Base-by-base conservation (phyloP, 2,113 vertebrate genomes). In the Corydoras sp. region DNA sequence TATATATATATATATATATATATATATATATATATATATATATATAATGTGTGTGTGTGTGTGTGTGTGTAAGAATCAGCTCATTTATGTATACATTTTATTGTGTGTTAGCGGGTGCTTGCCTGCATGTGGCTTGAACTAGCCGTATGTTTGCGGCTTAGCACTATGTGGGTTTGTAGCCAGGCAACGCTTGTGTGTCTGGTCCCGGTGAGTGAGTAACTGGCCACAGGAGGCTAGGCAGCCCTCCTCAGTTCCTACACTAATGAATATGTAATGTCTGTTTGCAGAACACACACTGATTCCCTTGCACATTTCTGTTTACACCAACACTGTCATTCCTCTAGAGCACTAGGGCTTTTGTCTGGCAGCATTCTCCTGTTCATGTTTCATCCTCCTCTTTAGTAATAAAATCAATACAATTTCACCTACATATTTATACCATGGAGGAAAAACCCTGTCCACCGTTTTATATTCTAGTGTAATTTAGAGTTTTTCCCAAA, bases 211-310 rank as follows among this genome's bases (percentile, higher is more conserved):
- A 81, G 82, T 61, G 62, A 77, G 72, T 82, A 79, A 72, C 79
- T 81, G 81, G 77, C 80, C 75, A 77, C 78, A 80, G 81, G 82
- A 83, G 79, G 79, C 80, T 76, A 85, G 80, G 81, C 67, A 71
- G 75, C 81, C 75, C 80, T 84, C 83, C 82, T 77, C 80, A 74
- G 78, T 77, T 76, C 58, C 77, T 80, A 55, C 48, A 49, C 76
- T 81, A 83, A 83, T 81, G 79, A 83, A 83, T 78, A 76, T 77
- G 72, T 83, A 79, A 81, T 81, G 77, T 74, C 73, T 81, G 81
- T 83, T 81, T 81, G 77, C 79, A 72, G 77, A 79, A 79, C 79
- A 74, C 73, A 78, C 68, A 76, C 69, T 71, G 68, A 78, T 79
- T 69, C 69, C 56, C 64, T 49, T 62, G 68, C 71, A 76, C 76